Base-by-base conservation (phyloP, 30 jellyfish, hydroid and myxozoan species). In the Aurelia coerulea region DNA sequence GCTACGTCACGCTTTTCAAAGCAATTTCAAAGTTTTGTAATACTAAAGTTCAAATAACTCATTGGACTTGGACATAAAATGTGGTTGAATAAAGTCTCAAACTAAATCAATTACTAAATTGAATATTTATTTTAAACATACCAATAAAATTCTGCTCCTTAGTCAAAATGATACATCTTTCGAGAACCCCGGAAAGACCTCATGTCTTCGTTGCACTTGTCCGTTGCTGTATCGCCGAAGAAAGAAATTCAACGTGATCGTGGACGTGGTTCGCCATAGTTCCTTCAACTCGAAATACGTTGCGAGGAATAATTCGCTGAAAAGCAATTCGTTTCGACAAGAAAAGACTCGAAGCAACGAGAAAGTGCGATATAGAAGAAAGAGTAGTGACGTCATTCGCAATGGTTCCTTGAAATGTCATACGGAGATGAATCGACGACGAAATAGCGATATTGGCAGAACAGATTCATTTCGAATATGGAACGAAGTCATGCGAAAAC, bases 201-300 rank as follows among this genome's bases (percentile, higher is more conserved):
- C 92, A 10, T 46, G 82, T 11, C 64, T 83, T n/a, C 58, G 86
- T 65, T 83, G 92, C 80, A 60, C 92, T 1, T 83, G 92, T 53
- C 92, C 92, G 2, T 41, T 83, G 35, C 86, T 83, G 39, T 18
- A 39, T 32, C 92, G 92, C 9, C 84, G 92, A 13, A 70, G 73
- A 52, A 71, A 62, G 73, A 83, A 83, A 39, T 83, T 83, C 52
- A 83, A 83, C 39, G 92, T 83, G 54, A 83, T 83, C 66, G 92
- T 83, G 41, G 92, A 83, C 59, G 92, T 83, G 10, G 92, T 79
- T 0, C 89, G 89, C 37, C 80, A 70, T 32, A 79, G 73, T 63
- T 78, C 88, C 3, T 78, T 78, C 68, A 62, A 58, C 52, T 78
- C 88, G 58, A 82, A 59, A 39, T 70, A 73, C 84, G 91, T 65